Base-by-base conservation (phyloP, 2,888 invertebrate species). In the Mamestra brassicae region DNA sequence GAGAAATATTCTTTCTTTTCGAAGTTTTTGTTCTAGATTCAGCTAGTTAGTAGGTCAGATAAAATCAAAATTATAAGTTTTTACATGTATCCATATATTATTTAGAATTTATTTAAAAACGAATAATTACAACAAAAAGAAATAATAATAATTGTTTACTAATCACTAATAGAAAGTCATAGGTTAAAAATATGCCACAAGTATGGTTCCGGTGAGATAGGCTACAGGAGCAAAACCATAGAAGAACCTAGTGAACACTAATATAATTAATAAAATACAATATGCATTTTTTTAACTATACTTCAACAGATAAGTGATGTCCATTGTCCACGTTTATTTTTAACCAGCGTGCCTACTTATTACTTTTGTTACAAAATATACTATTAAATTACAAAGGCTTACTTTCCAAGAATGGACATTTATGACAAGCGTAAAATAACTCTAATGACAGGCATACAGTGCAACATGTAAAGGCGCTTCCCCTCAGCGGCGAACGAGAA, bases 361-460 rank as follows among this genome's bases (percentile, higher is more conserved):
- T 45, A 26, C 11, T 63, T 45, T 4, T 45, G n/a, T 52, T 66
- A 71, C n/a, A 63, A 55, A 77, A 63, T 63, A 38, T 54, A n/a
- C n/a, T 42, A n/a, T 55, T 8, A 38, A 52, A 52, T 26, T 47
- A 78, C 63, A 67, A 82, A 71, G 55, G 17, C 63, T 38, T 57
- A 55, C 13, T 57, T 66, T 66, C 74, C 45, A 42, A 47, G 60
- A 67, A 80, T 57, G 10, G n/a, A 47, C 62, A 76, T 80, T 66
- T 64, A 64, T 69, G 75, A 71, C 58, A 74, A 71, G 68, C 73
- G 66, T 75, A 71, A 81, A 81, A 83, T 65, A 13, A 73, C 50
- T 80, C 7, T 57, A 66, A 66, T 73, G 66, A 60, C 61, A 58
- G 80, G 42, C n/a, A 34, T 62, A 47, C 55, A 26, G 17, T 45